Conservation (phyloP, 2,113 vertebrate species). For the Chrysemys picta region DNA sequence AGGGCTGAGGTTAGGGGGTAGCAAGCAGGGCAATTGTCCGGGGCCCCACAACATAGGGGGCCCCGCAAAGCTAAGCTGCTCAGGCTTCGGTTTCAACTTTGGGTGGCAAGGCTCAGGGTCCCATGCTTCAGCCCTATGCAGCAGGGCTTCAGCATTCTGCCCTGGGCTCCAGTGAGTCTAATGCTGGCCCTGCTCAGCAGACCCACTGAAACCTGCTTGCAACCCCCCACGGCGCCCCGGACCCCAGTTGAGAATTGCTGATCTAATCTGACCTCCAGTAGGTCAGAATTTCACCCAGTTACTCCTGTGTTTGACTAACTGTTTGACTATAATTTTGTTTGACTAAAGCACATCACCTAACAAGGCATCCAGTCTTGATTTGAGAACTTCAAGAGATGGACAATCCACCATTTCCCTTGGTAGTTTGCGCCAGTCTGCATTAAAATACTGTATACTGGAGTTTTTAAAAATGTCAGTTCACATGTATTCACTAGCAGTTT, state of each 20-base stretch:
- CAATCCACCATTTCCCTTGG: neutral
- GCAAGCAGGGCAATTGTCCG: too few species aligned
- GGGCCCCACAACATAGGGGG: too few species aligned
- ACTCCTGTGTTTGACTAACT: slow-evolving; percentile 19
- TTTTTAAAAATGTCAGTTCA: neutral
- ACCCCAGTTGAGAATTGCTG: neutral
- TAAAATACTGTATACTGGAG: neutral
- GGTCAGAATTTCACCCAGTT: slow-evolving; percentile 16
- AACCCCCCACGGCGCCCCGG: too few species aligned
- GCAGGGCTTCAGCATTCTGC: too few species aligned
- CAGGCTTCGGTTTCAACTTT: too few species aligned
- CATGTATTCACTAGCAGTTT: neutral
- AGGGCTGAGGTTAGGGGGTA: too few species aligned
- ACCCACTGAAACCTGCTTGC: too few species aligned
- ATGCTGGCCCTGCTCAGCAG: too few species aligned
- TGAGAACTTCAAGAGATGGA: neutral
- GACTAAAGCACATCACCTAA: slow-evolving; percentile 21
- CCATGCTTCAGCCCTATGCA: too few species aligned
- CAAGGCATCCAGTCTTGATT: neutral
- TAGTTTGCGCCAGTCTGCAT: neutral
- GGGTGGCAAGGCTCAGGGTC: too few species aligned
- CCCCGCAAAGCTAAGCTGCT: too few species aligned
- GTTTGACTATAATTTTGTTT: neutral
- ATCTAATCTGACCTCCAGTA: slow-evolving; percentile 39
- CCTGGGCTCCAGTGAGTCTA: too few species aligned